phyloP scores from a whole-genome alignment of 23 tunicate species.

The Halocynthia roretzi region DNA sequence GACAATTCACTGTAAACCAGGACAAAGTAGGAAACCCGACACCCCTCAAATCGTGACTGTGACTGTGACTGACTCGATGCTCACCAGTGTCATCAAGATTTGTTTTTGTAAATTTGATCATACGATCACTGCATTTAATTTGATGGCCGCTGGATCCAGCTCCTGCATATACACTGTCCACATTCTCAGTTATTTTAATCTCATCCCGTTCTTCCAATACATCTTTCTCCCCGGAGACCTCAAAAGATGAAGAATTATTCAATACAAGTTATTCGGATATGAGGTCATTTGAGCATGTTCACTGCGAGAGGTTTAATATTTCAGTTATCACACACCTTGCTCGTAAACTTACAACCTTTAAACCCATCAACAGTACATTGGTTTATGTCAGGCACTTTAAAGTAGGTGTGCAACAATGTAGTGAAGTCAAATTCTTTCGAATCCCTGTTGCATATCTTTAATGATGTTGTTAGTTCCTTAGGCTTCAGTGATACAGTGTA shows the following conservation, averaged over 20 bases:
- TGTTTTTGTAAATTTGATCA: conserved; percentile 27
- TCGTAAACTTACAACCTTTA: conserved; percentile 27
- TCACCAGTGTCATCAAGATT: conserved; percentile 84
- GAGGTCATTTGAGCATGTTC: background rate
- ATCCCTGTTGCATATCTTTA: conserved; percentile 54
- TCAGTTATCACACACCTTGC: conserved; percentile 35
- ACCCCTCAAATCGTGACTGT: background rate
- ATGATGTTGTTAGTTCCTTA: conserved; percentile 32
- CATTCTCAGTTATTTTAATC: conserved; percentile 32
- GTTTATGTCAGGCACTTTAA: conserved; percentile 56
- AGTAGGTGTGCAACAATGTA: conserved; percentile 84
- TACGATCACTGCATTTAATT: conserved; percentile 16
- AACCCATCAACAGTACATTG: conserved; percentile 62
- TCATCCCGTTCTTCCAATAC: conserved; percentile 32
- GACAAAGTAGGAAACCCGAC: too few species aligned
- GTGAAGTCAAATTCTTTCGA: conserved; percentile 79
- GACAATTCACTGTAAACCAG: too few species aligned
- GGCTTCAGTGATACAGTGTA: conserved; percentile 41
- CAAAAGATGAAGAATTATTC: background rate
- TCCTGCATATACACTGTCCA: conserved; percentile 57
- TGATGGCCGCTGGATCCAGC: conserved; percentile 45
- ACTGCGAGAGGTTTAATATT: too few species aligned
- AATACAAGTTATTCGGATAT: background rate
- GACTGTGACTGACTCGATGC: background rate
- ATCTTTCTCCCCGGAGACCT: conserved; percentile 36